phyloP scores from a whole-genome alignment of 2,113 vertebrate species.

The Indicator maculatus region DNA sequence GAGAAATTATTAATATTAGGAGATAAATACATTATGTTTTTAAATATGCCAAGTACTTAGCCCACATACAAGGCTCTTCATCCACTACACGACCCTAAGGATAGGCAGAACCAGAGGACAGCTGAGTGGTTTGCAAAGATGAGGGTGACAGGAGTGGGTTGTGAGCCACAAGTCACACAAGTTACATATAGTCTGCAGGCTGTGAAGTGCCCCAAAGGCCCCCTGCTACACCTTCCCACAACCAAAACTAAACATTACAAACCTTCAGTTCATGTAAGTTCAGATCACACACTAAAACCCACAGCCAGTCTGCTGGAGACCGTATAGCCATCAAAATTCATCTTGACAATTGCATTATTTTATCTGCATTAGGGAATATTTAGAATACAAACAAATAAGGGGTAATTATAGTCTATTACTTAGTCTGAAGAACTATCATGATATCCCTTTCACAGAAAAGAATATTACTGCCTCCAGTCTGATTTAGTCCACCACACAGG shows the following conservation, averaged over 20 bases:
- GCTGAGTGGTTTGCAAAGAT: neutral
- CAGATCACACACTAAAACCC: neutral
- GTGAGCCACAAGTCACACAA: neutral
- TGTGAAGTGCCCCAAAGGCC: neutral
- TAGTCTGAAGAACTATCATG: neutral
- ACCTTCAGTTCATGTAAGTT: neutral
- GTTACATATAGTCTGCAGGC: neutral
- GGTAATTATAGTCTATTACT: neutral
- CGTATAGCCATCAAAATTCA: neutral
- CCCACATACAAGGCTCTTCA: neutral
- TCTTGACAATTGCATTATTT: neutral
- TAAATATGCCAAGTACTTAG: neutral
- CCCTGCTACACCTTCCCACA: neutral
- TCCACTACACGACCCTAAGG: neutral
- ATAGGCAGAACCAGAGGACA: neutral
- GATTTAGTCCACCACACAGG: neutral
- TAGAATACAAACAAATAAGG: constrained; percentile 15
- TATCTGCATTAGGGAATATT: neutral
- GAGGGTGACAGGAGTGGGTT: neutral
- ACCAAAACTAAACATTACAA: neutral
- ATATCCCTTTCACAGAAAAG: neutral
- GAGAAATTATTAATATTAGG: neutral
- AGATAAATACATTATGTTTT: neutral
- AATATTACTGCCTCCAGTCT: neutral
- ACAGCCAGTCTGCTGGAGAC: neutral